These are phyloP conservation scores for Rissa tridactyla DNA, from an alignment of 2,113 vertebrate genomes.

Conservation along the genomic window DNA sequence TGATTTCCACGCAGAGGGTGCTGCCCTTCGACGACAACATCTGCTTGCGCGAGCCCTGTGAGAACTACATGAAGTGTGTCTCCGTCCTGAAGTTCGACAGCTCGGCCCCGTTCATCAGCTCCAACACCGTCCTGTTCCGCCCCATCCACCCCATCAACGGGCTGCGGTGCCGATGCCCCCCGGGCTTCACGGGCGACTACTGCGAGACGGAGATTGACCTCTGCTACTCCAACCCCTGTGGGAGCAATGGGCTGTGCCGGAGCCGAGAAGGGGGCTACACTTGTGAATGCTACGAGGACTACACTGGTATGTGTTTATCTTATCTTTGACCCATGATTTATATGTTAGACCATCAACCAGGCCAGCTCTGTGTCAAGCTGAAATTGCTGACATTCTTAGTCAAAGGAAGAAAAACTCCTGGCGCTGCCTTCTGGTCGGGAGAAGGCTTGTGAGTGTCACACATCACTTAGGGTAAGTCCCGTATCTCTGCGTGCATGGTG, in stretches of 20 bases:
- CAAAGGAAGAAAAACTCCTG: not conserved
- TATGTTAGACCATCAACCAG: not conserved
- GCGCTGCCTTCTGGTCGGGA: not conserved
- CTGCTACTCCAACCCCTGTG: slow-evolving; percentile 93
- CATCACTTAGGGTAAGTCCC: not conserved
- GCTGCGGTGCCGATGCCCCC: slow-evolving; percentile 90
- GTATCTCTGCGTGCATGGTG: rapidly evolving
- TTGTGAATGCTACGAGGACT: slow-evolving; percentile 90
- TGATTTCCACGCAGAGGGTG: slow-evolving; percentile 89
- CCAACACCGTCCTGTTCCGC: slow-evolving; percentile 91
- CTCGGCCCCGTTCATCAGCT: slow-evolving; percentile 93
- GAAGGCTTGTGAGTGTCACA: not conserved
- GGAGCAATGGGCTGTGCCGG: slow-evolving; percentile 85
- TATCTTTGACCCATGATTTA: slow-evolving; percentile 1
- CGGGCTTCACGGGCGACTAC: slow-evolving; percentile 92
- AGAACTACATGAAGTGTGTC: slow-evolving; percentile 99
- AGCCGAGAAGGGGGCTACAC: slow-evolving; percentile 93
- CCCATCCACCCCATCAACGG: slow-evolving; percentile 96
- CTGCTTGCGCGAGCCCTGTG: slow-evolving; percentile 93
- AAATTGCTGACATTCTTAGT: slow-evolving; percentile 56
- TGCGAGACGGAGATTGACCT: slow-evolving; percentile 96
- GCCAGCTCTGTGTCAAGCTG: slow-evolving; percentile 22
- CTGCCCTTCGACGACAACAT: slow-evolving; percentile 98
- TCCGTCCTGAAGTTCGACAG: slow-evolving; percentile 94
- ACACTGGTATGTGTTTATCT: slow-evolving; percentile 83